Evolutionary conservation across 2,888 invertebrate species (phyloP).

Genomic region (Pristionchus arcanus): DNA sequence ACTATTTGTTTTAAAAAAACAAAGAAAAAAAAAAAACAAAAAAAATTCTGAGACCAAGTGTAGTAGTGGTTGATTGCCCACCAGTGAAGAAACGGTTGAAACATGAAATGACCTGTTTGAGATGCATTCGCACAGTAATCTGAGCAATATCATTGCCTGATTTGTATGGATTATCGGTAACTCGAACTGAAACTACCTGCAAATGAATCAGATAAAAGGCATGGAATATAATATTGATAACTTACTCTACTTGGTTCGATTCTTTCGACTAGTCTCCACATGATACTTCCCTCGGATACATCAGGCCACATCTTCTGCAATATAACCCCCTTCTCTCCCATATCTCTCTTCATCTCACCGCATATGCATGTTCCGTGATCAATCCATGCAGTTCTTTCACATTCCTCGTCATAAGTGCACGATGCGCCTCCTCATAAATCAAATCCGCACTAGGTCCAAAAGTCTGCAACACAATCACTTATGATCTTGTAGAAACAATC

Average conservation of each 20-base stretch:
- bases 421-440: constrained; percentile 73
- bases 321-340: not conserved
- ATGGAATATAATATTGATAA: not conserved
- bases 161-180: constrained; percentile 73
- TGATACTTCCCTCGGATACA: constrained; percentile 75
- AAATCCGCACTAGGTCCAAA: constrained; percentile 71
- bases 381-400: constrained; percentile 64
- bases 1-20: too few species aligned
- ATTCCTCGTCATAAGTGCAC: constrained; percentile 71
- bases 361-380: constrained; percentile 75
- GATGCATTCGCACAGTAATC: constrained; percentile 77
- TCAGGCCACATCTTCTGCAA: constrained; percentile 78
- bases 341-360: constrained; percentile 58
- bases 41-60: too few species aligned
- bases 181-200: constrained; percentile 69
- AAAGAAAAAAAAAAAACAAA: too few species aligned
- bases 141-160: constrained; percentile 79
- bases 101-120: constrained; percentile 65
- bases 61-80: too few species aligned
- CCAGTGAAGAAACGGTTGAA: too few species aligned
- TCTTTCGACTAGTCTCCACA: constrained; percentile 71
- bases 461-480: constrained; percentile 58
- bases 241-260: constrained; percentile 70
- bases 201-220: not conserved
- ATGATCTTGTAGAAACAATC: too few species aligned